phyloP scores from a whole-genome alignment of 2,797 vertebrate genomes.

The Chaetodon trifasciatus region DNA sequence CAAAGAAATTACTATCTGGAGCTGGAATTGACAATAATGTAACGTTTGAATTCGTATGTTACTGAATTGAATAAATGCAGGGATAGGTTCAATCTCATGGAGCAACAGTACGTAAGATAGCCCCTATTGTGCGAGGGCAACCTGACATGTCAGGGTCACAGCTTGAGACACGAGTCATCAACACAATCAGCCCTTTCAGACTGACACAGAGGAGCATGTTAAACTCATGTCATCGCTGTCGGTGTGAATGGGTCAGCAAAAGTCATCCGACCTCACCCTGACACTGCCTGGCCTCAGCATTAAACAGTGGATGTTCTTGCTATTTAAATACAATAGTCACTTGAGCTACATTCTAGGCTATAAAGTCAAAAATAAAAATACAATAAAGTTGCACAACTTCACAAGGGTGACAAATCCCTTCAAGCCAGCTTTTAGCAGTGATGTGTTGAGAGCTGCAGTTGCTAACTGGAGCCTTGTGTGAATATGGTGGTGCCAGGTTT shows the following conservation, averaged over 20 bases:
- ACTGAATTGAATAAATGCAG: slow-evolving; percentile 6
- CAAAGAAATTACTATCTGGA: slow-evolving; percentile 8
- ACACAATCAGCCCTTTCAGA: slow-evolving; percentile 43
- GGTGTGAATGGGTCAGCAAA: slow-evolving; percentile 26
- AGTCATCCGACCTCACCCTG: slow-evolving; percentile 31
- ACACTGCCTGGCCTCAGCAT: slow-evolving; percentile 17
- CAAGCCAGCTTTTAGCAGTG: neutral
- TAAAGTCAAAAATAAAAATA: neutral
- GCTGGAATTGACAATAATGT: neutral
- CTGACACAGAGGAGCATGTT: slow-evolving; percentile 24
- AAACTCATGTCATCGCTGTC: slow-evolving; percentile 26
- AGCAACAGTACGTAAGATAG: neutral
- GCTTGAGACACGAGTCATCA: slow-evolving; percentile 18
- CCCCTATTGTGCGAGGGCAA: slow-evolving; percentile 20
- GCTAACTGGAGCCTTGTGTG: neutral
- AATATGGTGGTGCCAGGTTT: neutral
- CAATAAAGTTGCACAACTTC: neutral
- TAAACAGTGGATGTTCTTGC: neutral
- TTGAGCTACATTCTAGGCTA: neutral
- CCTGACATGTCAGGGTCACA: slow-evolving; percentile 35
- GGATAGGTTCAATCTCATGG: neutral
- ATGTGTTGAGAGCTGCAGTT: neutral
- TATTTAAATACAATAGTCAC: neutral
- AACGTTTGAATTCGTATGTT: neutral
- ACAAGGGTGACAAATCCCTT: neutral